These are phyloP conservation scores for Lamellibrachia luymesi DNA, from an alignment of 1,140 invertebrate genomes.

Conservation along the genomic window DNA sequence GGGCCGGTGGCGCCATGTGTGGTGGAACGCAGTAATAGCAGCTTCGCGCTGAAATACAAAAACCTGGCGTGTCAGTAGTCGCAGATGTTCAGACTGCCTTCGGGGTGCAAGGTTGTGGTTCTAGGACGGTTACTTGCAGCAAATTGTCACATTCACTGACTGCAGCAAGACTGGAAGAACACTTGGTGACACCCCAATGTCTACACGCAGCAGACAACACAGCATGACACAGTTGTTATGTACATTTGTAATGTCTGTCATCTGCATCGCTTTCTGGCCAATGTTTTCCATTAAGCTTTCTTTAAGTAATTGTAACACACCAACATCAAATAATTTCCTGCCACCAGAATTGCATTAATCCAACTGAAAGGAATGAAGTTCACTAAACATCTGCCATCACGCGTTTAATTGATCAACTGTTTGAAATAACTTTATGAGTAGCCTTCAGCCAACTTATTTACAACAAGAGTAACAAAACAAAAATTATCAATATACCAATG, in stretches of 20 bases:
- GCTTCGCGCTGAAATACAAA: background rate
- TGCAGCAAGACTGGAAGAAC: background rate
- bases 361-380: background rate
- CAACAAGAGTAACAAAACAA: background rate
- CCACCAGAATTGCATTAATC: background rate
- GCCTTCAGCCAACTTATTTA: background rate
- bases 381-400: background rate
- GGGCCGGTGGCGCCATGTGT: background rate
- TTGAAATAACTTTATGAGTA: background rate
- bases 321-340: background rate
- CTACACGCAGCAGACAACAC: background rate
- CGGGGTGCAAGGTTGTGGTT: background rate
- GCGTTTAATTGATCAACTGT: background rate
- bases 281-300: background rate
- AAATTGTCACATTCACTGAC: background rate
- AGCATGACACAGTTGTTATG: background rate
- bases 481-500: background rate
- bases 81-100: background rate
- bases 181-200: background rate
- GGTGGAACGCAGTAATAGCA: background rate
- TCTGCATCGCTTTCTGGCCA: background rate
- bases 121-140: background rate
- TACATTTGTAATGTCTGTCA: background rate
- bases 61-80: background rate
- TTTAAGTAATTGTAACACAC: background rate